Evolutionary conservation across 2,113 vertebrate genomes (phyloP).

Genomic region (Tachuris rubrigastra): DNA sequence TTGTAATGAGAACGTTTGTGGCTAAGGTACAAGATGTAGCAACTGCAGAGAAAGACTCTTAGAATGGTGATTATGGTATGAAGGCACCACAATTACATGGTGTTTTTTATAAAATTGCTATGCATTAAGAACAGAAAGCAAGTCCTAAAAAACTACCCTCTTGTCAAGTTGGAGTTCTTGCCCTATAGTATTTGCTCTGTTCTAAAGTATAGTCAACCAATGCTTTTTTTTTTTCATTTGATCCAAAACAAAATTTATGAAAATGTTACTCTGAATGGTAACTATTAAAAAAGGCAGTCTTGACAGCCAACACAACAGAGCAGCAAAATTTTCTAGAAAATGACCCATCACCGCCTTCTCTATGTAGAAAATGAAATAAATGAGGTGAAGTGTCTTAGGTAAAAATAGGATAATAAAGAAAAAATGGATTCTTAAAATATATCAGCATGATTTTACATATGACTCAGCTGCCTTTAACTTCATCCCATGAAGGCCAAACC

Average conservation of each 20-base stretch:
- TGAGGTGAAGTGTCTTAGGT: not conserved
- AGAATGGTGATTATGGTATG: not conserved
- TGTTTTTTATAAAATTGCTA: not conserved
- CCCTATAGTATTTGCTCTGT: not conserved
- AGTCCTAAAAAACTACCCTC: not conserved
- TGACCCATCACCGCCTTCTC: not conserved
- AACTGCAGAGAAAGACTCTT: not conserved
- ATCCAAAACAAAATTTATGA: not conserved
- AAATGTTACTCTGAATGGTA: not conserved
- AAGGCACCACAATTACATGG: not conserved
- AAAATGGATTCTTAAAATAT: not conserved
- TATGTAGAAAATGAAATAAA: not conserved
- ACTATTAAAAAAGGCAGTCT: not conserved
- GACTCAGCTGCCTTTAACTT: not conserved
- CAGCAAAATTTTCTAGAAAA: not conserved
- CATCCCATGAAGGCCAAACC: not conserved
- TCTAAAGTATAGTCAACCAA: not conserved
- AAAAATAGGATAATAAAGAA: not conserved
- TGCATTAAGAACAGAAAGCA: not conserved
- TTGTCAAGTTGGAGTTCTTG: not conserved
- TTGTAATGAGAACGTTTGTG: not conserved
- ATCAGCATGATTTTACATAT: not conserved
- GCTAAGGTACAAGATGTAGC: not conserved
- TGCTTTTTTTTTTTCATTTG: not conserved
- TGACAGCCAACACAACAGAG: not conserved